Percentiles rank a stretch among this genome's conserved stretches.
Conservation (phyloP, 2,888 invertebrate species). For the Vandiemenella viatica region DNA sequence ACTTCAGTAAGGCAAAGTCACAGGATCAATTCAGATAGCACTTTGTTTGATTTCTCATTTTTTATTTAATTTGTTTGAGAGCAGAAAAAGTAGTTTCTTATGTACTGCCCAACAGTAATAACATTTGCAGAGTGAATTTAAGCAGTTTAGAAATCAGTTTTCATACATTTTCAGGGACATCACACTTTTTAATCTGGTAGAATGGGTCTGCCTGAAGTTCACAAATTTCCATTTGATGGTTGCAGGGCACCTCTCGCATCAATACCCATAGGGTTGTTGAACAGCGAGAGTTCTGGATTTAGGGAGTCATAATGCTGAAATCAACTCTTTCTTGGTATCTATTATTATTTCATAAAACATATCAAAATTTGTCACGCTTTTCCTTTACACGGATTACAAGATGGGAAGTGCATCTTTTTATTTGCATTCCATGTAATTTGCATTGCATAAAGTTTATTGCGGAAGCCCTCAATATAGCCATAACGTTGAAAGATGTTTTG, state of each 20-base stretch:
- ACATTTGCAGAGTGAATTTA: background rate
- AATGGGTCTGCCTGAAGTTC: background rate
- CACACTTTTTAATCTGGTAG: too few species aligned
- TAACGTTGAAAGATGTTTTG: too few species aligned
- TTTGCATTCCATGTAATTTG: too few species aligned
- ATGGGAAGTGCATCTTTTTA: background rate
- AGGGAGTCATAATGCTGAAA: background rate
- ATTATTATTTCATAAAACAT: too few species aligned
- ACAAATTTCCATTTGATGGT: too few species aligned
- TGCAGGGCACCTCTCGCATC: background rate
- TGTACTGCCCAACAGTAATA: background rate
- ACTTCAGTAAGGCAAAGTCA: background rate
- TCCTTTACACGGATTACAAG: background rate
- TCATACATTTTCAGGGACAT: background rate
- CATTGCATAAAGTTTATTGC: too few species aligned
- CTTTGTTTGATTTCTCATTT: background rate
- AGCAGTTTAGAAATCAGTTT: background rate
- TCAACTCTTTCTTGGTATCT: too few species aligned
- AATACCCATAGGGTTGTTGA: background rate
- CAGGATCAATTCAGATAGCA: background rate
- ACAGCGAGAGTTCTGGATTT: background rate
- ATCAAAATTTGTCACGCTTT: background rate
- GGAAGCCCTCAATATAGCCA: too few species aligned
- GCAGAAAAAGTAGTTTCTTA: background rate
- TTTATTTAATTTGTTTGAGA: background rate